Percentiles rank a stretch among this genome's conserved stretches.
Evolutionary conservation across 2,113 vertebrate species (phyloP).

Genomic region (Leiothrix lutea): DNA sequence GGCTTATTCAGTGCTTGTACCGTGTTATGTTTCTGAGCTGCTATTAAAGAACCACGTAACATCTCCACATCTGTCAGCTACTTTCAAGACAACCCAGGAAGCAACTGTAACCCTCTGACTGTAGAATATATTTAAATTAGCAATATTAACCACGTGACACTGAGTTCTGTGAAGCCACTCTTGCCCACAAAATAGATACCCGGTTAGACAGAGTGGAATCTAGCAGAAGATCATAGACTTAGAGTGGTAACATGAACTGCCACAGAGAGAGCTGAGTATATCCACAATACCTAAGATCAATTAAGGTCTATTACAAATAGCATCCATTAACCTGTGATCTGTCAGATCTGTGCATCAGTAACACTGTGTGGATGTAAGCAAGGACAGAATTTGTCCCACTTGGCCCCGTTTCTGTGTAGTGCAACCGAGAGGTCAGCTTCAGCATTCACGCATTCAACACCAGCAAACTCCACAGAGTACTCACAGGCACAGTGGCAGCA

Average conservation of each 20-base stretch:
- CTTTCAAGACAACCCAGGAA: neutral
- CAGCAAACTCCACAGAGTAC: neutral
- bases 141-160: neutral
- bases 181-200: neutral
- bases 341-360: neutral
- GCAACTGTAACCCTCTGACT: neutral
- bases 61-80: neutral
- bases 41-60: neutral
- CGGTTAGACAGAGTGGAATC: neutral
- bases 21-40: accelerated
- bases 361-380: neutral
- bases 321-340: slow-evolving; percentile 8
- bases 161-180: neutral
- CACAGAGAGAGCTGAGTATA: neutral
- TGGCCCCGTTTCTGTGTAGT: neutral
- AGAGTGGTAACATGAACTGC: neutral
- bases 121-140: neutral
- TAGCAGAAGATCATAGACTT: neutral
- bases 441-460: neutral
- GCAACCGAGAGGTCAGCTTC: neutral
- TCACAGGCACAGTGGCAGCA: neutral
- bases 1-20: neutral
- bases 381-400: neutral
- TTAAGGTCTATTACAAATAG: slow-evolving; percentile 18
- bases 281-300: neutral